Base-by-base conservation (phyloP, 2,888 invertebrate species). In the Geophilus truncorum region DNA sequence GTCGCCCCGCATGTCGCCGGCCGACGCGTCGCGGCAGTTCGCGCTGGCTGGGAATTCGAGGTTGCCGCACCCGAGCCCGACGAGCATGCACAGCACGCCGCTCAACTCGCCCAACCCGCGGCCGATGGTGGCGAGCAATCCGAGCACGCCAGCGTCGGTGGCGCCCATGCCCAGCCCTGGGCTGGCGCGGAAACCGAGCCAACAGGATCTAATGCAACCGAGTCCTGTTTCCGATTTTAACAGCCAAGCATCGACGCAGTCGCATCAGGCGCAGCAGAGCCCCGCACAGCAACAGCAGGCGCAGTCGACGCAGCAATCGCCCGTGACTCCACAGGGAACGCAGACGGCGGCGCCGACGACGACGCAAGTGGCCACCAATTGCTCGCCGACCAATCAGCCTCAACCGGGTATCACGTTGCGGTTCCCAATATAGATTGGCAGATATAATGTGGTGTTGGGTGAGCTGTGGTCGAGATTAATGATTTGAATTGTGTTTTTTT, bases 1-100 rank as follows among this genome's bases (percentile, higher is more conserved):
- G n/a, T 93, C 93, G 77, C 93, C 93, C 0, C 89, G 92, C 75
- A 91, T 91, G 81, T 91, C 91, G 82, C 93, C 92, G 1, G 91
- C 91, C 7, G 92, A 92, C 84, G 88, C 90, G 80, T 89, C 89
- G 83, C 86, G 90, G 82, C 89, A 90, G 79, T 90, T 90, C 82
- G 82, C 84, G 34, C 78, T 83, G 28, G 82, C 81, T 81, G 84
- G 89, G 90, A 57, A 83, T 36, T 82, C 83, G 15, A 81, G 84
- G 45, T 81, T 84, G 79, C 83, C 85, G 21, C 90, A 91, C 79
- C 91, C 91, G 83, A 91, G 91, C 86, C 91, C 87, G 21, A 84
- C 84, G 28, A 84, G 84, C 34, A 77, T 84, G 6, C 84, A 85
- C n/a, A 86, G 84, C 79, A 85, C 85, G n/a, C 85, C 86, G 7